Base-by-base conservation (phyloP, 2,888 invertebrate genomes). In the Reticulitermes lucifugus region DNA sequence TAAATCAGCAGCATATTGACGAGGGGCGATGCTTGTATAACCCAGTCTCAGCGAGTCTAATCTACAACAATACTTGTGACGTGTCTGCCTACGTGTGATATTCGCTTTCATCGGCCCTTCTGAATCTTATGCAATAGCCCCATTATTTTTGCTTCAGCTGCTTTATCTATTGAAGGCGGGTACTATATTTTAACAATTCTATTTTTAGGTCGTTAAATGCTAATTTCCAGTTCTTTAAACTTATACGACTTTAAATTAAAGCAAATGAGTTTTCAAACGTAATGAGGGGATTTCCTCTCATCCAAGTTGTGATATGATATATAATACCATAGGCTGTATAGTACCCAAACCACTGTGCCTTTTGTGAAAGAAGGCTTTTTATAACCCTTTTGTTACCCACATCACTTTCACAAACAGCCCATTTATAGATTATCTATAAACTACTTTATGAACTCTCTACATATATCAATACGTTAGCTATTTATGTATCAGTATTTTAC, bases 391-490 rank as follows among this genome's bases (percentile, higher is more conserved):
- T 46, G n/a, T 46, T 46, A 77, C n/a, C 46, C 77, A 77, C 12
- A 46, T 21, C 51, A 35, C 43, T 35, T 77, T 77, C 51, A 77
- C 46, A 46, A 77, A 46, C 51, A 35, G 46, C 46, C 73, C 43
- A 77, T 77, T 77, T 77, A 77, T 77, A 77, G 77, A 77, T 77
- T 46, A n/a, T 77, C 77, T 77, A 77, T 77, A 77, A 46, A 43
- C 77, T 43, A 46, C 22, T 77, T 46, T n/a, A 77, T 77, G 7
- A 77, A 46, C 51, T 46, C 77, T 77, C 77, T 1, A 51, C n/a
- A n/a, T 35, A 2, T 51, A 43, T 5, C 35, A 75, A 35, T 35
- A 35, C n/a, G 60, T 60, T 22, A 21, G 21, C 21, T 60, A 21
- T 14, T 71, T 7, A 71, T 29, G 71, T 10, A 35, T 73, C 35